Evolutionary conservation across 2,888 invertebrate genomes (phyloP), one percentile per base, ranked within the genome.

Genomic region (Noctua janthina): DNA sequence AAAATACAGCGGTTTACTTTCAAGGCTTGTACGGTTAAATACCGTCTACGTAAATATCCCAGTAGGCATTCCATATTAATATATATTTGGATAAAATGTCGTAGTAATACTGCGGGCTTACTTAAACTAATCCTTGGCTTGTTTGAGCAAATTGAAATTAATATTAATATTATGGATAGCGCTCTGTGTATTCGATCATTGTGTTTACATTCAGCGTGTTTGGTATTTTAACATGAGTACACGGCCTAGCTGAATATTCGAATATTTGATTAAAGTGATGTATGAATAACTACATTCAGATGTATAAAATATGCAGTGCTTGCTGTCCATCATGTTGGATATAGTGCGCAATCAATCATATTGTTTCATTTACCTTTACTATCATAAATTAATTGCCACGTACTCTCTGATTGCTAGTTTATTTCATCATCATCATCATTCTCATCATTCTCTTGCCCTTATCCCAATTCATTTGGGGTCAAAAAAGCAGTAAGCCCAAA

Each of bases 121-220:
- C 83, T 83, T 88, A 76, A 78, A 83, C 76, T 88, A 89, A 89
- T 86, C 87, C 83, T 62, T 59, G 78, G 81, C 85, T 81, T 86
- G 86, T 84, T 86, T 87, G 87, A 88, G 90, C 85, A 91, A 89
- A 90, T 90, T 89, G 86, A 89, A 88, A 91, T 91, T 90, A 91
- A 91, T 90, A 91, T 89, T 88, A 90, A 91, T 89, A 79, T 70
- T 83, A 86, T 86, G 85, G 79, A 85, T 85, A 77, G 76, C 62
- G 74, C 59, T 76, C 62, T 76, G 76, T 81, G 81, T 81, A 73
- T 83, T 80, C 76, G 79, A 83, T 82, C 81, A 81, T 76, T 80
- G 78, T 82, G 79, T 82, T 82, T 80, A 85, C 84, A 79, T 79
- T 79, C 72, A 56, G 56, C 74, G 64, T 85, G 79, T 88, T 81